phyloP scores from a whole-genome alignment of 2,797 vertebrate genomes.

The Jordanella pulchra region DNA sequence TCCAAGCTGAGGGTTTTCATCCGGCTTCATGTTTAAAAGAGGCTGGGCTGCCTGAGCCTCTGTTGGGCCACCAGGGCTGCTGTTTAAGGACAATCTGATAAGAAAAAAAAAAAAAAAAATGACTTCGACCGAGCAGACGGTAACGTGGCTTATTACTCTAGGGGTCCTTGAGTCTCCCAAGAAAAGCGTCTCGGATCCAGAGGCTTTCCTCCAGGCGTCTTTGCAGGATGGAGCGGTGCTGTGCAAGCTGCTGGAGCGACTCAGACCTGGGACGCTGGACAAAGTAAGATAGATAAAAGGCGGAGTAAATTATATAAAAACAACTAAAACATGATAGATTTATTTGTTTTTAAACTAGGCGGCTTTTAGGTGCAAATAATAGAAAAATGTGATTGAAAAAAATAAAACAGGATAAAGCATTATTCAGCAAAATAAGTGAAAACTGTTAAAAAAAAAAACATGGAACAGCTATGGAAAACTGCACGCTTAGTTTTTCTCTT shows the following conservation, averaged over 20 bases:
- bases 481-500: not conserved
- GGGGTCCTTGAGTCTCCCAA: constrained; percentile 96
- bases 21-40: constrained; percentile 4
- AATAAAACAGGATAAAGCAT: not conserved
- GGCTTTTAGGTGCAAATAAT: not conserved
- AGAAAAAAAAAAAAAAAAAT: constrained; percentile 47
- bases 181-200: constrained; percentile 92
- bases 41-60: constrained; percentile 26
- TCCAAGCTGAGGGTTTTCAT: not conserved
- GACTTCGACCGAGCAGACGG: constrained; percentile 95
- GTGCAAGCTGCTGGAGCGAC: constrained; percentile 90
- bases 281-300: constrained; percentile 78
- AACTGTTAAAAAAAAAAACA: not conserved
- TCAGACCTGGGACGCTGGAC: constrained; percentile 89
- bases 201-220: constrained; percentile 87
- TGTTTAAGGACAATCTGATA: constrained; percentile 12
- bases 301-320: not conserved
- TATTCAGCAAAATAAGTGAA: not conserved
- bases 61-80: not conserved
- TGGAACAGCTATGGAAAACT: too few species aligned
- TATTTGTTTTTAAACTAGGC: not conserved
- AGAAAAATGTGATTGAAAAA: not conserved
- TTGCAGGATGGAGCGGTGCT: constrained; percentile 92
- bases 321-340: not conserved
- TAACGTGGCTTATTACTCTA: constrained; percentile 95